Evolutionary conservation across 2,797 vertebrate species (phyloP).

Genomic region (Hippoglossus hippoglossus): DNA sequence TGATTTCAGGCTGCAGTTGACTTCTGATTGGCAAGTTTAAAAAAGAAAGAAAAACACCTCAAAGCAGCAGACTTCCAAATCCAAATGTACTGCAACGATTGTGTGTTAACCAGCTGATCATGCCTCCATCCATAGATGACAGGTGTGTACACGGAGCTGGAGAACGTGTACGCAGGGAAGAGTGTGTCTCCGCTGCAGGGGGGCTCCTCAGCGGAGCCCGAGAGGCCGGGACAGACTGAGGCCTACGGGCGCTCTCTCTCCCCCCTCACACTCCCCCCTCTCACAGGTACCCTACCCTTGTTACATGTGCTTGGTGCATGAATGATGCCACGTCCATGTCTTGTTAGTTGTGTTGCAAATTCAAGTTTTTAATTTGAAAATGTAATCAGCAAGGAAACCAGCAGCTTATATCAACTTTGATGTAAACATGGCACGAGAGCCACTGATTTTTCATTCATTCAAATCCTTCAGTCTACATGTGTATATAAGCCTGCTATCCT

Average conservation of each 20-base stretch:
- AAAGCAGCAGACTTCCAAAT: constrained; percentile 61
- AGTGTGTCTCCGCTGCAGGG: constrained; percentile 75
- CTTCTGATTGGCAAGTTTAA: neutral
- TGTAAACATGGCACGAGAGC: constrained; percentile 28
- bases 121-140: constrained; percentile 91
- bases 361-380: neutral
- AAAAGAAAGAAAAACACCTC: neutral
- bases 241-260: constrained; percentile 82
- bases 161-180: constrained; percentile 90
- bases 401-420: neutral
- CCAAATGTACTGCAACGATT: constrained; percentile 4
- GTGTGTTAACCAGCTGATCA: constrained; percentile 76
- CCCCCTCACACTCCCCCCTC: constrained; percentile 81
- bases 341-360: neutral
- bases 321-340: constrained; percentile 43
- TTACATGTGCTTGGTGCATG: constrained; percentile 12
- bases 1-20: neutral
- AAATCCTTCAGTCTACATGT: constrained; percentile 3
- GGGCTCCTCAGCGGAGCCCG: constrained; percentile 83
- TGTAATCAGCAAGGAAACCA: too few relatives aligned
- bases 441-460: constrained; percentile 40
- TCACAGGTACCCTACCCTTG: constrained; percentile 78
- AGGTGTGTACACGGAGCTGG: constrained; percentile 94
- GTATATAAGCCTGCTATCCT: constrained; percentile 12
- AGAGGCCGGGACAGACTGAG: constrained; percentile 81